These are phyloP conservation scores for Chrysolina americana DNA, from an alignment of 2,888 invertebrate genomes.

Conservation along the genomic window DNA sequence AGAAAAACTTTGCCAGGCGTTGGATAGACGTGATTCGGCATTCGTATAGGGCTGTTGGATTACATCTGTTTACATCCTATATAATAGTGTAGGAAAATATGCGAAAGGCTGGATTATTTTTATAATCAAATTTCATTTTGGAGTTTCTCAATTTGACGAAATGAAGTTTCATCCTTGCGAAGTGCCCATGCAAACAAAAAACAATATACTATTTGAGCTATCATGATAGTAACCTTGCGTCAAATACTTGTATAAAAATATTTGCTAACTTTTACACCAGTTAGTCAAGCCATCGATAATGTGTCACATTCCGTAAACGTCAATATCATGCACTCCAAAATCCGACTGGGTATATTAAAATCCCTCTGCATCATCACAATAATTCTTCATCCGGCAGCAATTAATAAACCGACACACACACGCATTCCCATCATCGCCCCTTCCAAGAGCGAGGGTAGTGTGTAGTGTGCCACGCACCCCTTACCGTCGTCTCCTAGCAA, in stretches of 20 bases:
- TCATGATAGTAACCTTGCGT: no score
- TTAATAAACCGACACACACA: conserved; percentile 41
- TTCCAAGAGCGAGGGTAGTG: conserved; percentile 26
- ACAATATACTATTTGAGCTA: no score
- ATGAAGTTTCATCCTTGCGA: no score
- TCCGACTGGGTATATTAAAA: conserved; percentile 24
- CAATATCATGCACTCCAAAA: conserved; percentile 15
- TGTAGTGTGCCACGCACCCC: conserved; percentile 38
- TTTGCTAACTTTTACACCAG: not conserved
- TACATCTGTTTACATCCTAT: no score
- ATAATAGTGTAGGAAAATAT: no score
- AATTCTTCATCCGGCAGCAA: conserved; percentile 30
- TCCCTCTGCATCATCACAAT: conserved; percentile 14
- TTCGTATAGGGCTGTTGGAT: no score
- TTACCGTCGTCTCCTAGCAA: conserved; percentile 56
- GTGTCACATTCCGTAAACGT: conserved; percentile 5
- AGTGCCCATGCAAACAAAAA: no score
- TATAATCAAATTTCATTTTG: no score
- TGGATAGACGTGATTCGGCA: no score
- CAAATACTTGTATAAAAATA: not conserved
- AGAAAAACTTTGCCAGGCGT: no score
- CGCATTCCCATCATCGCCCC: conserved; percentile 32
- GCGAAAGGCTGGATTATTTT: no score
- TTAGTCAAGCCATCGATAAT: not conserved
- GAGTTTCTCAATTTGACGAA: no score